These are phyloP conservation scores for Gallinago media DNA, from an alignment of 2,113 vertebrate genomes.

Conservation along the genomic window DNA sequence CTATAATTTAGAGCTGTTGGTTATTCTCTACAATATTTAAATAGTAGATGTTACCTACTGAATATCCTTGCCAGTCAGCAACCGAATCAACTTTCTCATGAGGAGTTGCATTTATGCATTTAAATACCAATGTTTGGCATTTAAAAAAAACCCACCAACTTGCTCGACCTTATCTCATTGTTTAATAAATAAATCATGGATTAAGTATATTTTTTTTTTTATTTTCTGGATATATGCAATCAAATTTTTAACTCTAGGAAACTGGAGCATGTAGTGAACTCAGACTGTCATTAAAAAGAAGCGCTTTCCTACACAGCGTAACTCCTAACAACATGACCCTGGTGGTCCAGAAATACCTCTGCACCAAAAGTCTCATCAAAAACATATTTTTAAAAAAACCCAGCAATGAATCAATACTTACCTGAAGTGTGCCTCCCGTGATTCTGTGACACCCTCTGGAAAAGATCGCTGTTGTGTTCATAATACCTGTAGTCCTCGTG, in stretches of 20 bases:
- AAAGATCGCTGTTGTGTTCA: constrained; percentile 88
- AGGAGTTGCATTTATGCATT: background rate
- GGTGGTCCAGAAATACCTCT: fast-evolving
- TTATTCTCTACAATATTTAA: background rate
- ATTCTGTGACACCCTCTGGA: constrained; percentile 88
- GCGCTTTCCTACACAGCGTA: fast-evolving
- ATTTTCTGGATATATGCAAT: fast-evolving
- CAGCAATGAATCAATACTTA: constrained; percentile 12
- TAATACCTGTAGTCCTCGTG: constrained; percentile 93
- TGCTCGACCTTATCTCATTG: background rate
- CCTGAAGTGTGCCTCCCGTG: constrained; percentile 89
- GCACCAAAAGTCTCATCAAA: fast-evolving
- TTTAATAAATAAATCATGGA: background rate
- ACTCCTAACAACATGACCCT: background rate
- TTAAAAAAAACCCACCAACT: background rate
- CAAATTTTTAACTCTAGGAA: background rate
- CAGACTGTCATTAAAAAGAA: background rate
- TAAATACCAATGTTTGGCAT: background rate
- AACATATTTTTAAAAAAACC: fast-evolving
- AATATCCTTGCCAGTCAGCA: background rate
- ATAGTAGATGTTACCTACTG: fast-evolving
- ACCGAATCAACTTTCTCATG: background rate
- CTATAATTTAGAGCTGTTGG: background rate
- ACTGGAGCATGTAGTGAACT: fast-evolving
- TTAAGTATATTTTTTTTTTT: background rate